These are phyloP conservation scores for Eptesicus fuscus DNA, from an alignment of 2,113 vertebrate species.

Conservation along the genomic window DNA sequence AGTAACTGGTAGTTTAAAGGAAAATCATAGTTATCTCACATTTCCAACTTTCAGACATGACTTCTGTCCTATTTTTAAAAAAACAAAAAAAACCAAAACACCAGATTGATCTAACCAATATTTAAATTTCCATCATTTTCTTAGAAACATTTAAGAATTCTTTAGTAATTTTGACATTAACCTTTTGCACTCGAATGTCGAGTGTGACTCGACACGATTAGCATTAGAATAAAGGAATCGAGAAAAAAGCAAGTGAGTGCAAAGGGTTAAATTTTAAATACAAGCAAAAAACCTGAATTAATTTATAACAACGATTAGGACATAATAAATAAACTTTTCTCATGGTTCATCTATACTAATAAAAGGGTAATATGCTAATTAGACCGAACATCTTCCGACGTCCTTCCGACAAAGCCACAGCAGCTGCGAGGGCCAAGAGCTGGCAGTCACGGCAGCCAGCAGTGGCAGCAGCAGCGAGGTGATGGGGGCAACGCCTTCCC, in stretches of 20 bases:
- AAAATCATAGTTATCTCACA: not conserved
- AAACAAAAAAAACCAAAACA: not conserved
- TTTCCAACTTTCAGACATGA: not conserved
- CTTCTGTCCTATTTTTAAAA: not conserved
- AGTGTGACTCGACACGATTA: no score
- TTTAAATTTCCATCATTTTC: not conserved
- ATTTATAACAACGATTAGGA: not conserved
- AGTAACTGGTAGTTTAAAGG: conserved; percentile 15
- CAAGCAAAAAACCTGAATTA: not conserved
- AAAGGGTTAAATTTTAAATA: conserved; percentile 6
- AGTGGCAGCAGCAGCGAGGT: no score
- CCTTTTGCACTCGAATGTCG: no score
- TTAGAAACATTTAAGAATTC: not conserved
- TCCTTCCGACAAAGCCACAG: no score
- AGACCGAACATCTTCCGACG: no score
- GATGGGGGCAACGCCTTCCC: no score
- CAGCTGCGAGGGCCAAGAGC: no score
- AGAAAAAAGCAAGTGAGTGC: no score
- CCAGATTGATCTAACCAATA: not conserved
- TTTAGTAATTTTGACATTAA: not conserved
- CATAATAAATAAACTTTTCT: not conserved
- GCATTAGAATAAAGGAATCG: no score
- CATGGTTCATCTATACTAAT: not conserved
- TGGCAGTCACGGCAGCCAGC: no score
- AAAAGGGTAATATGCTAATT: no score